Evolutionary conservation across 2,113 vertebrate species (phyloP).

Genomic region (Rhinolophus sinicus): DNA sequence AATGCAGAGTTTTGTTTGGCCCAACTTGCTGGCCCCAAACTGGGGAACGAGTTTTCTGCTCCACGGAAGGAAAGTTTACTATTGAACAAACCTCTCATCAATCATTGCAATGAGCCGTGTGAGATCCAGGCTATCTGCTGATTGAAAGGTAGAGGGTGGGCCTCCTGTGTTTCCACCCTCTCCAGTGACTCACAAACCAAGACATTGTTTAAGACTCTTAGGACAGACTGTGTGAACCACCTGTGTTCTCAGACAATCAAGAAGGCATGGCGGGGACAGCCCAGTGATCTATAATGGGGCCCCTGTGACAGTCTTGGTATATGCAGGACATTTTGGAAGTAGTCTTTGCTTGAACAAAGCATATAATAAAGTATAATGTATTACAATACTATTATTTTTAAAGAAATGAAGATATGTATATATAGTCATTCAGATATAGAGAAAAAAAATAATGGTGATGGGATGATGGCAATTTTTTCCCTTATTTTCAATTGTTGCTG

Average conservation of each 20-base stretch:
- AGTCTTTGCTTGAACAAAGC: background rate
- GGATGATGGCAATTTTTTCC: background rate
- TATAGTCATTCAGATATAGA: background rate
- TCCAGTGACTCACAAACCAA: background rate
- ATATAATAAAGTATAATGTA: background rate
- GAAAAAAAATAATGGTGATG: background rate
- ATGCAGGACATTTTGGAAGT: background rate
- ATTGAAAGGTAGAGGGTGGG: background rate
- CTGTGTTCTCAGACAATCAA: background rate
- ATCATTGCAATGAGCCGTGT: background rate
- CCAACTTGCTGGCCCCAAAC: background rate
- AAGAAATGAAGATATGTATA: background rate
- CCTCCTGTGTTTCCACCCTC: no score
- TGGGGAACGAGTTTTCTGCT: background rate
- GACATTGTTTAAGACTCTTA: background rate
- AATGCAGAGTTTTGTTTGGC: slow-evolving; percentile 56
- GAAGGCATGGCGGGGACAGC: background rate
- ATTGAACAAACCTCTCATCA: background rate
- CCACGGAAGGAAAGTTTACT: background rate
- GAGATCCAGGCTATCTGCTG: background rate
- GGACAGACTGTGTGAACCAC: background rate
- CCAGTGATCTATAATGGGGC: background rate
- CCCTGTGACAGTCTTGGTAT: background rate
- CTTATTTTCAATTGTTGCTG: background rate
- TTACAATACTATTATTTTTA: background rate